Base-by-base conservation (phyloP, 2,113 vertebrate genomes). In the Colistium nudipinnis region DNA sequence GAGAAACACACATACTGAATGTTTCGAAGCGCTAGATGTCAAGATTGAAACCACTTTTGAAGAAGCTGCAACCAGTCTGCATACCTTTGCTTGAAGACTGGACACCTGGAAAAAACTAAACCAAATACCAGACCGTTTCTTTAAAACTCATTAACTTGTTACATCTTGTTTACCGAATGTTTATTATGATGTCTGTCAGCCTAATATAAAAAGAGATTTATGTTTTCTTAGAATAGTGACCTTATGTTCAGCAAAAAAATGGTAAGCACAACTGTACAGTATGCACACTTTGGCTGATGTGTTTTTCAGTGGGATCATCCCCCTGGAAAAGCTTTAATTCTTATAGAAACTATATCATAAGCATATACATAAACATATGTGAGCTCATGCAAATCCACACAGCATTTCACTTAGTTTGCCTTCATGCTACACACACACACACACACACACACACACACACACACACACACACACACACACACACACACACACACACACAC, bases 281-380 rank as follows among this genome's bases (percentile, higher is more conserved):
- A n/a, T 33, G 11, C 16, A 25, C 44, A 8, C 20, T 49, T 14
- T 20, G 16, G 9, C 27, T 45, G 20, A 43, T 24, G 66, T 43
- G 24, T 73, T 65, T 64, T 31, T 27, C 20, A 52, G 30, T 2
- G 30, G 16, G 30, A 67, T 67, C 30, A 39, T 61, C 17, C 10
- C 17, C 22, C 20, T 31, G 10, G 24, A 41, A 28, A 38, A 66
- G 22, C 33, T 51, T 62, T 57, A 27, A 48, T 0, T 31, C 36
- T 6, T 64, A 59, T 30, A 70, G 6, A 55, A 60, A 25, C 22
- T 13, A 44, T 28, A 48, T 33, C n/a, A 68, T 62, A 38, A 60
- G 45, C 19, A 63, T 10, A 60, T 49, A 45, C n/a, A n/a, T 39
- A 25, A 36, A 13, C 28, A 13, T 4, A 36, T 20, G 39, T 20